Evolutionary conservation across 2,113 vertebrate species (phyloP), one percentile per base, ranked within the genome.

Genomic region (Poeciliopsis occidentalis): DNA sequence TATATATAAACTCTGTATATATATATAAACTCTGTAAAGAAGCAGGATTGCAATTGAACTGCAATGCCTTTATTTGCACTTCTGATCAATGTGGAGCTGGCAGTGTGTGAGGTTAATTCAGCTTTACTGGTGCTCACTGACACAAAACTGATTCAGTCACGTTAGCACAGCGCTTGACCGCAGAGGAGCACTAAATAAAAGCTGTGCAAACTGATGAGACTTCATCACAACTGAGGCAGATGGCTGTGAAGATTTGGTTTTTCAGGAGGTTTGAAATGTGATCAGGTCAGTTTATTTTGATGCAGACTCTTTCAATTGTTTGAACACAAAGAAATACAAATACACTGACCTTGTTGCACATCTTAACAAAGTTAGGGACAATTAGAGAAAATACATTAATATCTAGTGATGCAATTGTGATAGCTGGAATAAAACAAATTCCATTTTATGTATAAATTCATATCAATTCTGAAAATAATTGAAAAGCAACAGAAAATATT

Each of bases 51-150:
- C 62, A 62, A 11, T 62, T 27, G 51, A 81, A 79, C 60, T 67
- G 0, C 71, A 22, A 26, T 5, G 78, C 47, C 34, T 83, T 79
- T 72, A 73, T 78, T 65, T 51, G 69, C 8, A 4, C 30, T 67
- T 19, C 61, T 22, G 63, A 85, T 89, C 78, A 69, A 57, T 69
- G 65, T 51, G 15, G 63, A 70, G 71, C 17, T 13, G 54, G 31
- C 67, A 27, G 78, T 80, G 75, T 67, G 81, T 31, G 63, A 69
- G 79, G 76, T 81, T 86, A 79, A 88, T 84, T 82, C 71, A 82
- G 81, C 77, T 81, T 85, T 83, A 78, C 68, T 69, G 61, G 75
- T 74, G 32, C 31, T 84, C 65, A 64, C 66, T 64, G 78, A 64
- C 76, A 71, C 60, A 79, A 74, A 84, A 69, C 64, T 75, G 71